Evolutionary conservation across 2,888 invertebrate species (phyloP).

Genomic region (Drosophila colorata): DNA sequence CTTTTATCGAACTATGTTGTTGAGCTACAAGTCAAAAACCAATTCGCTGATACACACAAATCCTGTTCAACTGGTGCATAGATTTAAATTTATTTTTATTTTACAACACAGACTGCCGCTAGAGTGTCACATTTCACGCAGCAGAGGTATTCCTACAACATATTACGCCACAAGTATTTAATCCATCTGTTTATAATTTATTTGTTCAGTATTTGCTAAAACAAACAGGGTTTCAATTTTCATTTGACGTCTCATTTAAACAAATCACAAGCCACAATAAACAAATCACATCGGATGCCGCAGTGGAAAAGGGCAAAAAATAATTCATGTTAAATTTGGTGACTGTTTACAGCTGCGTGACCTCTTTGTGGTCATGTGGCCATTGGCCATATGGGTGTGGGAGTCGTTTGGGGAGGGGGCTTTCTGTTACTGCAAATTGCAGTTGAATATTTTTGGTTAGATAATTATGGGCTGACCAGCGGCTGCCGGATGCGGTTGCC

Average conservation of each 20-base stretch:
- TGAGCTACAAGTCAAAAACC: too few species aligned
- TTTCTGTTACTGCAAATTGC: slow-evolving; percentile 41
- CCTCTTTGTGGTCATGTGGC: slow-evolving; percentile 31
- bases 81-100: too few species aligned
- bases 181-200: background rate
- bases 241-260: slow-evolving; percentile 22
- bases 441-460: slow-evolving; percentile 67
- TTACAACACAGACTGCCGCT: too few species aligned
- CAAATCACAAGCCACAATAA: slow-evolving; percentile 31
- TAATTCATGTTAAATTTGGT: slow-evolving; percentile 26
- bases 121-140: background rate
- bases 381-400: slow-evolving; percentile 6
- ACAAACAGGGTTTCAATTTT: background rate
- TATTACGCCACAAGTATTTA: background rate
- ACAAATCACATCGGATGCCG: slow-evolving; percentile 34
- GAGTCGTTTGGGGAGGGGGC: background rate
- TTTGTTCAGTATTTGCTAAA: background rate
- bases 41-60: too few species aligned
- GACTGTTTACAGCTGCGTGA: slow-evolving; percentile 35
- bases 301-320: background rate
- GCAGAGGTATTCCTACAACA: background rate
- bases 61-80: too few species aligned
- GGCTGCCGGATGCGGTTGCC: slow-evolving; percentile 62
- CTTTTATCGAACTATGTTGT: too few species aligned
- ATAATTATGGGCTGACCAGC: slow-evolving; percentile 65